Evolutionary conservation across 2,113 vertebrate species (phyloP).

Genomic region (Sapajus apella): DNA sequence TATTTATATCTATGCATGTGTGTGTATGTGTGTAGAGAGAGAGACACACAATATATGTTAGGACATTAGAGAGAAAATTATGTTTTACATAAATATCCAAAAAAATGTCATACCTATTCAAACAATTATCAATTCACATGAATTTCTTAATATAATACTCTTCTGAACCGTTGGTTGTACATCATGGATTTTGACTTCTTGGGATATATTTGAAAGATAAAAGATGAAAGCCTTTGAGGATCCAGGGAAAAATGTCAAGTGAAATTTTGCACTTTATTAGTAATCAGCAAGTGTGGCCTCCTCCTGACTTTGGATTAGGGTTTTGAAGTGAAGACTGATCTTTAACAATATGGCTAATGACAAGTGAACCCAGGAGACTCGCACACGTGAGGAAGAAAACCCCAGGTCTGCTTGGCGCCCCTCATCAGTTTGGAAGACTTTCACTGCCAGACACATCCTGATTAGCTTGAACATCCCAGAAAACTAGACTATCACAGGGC

Average conservation of each 20-base stretch:
- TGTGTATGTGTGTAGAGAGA: no score
- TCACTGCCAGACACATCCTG: fast-evolving
- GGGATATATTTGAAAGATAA: neutral
- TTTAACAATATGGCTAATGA: fast-evolving
- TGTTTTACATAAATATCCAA: neutral
- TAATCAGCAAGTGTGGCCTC: neutral
- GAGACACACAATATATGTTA: neutral
- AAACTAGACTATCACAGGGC: fast-evolving
- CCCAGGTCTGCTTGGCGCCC: neutral
- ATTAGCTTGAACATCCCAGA: neutral
- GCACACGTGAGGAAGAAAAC: fast-evolving
- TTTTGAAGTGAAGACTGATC: neutral
- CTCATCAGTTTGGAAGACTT: fast-evolving
- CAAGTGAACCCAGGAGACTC: fast-evolving
- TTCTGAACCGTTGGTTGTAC: neutral
- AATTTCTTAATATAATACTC: neutral
- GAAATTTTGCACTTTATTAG: neutral
- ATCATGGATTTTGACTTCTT: neutral
- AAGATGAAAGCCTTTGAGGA: neutral
- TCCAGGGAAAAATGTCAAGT: neutral
- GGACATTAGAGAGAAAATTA: neutral
- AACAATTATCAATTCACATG: neutral
- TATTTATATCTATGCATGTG: neutral
- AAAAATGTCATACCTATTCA: neutral
- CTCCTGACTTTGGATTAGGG: neutral